Base-by-base conservation (phyloP, 2,888 invertebrate species). In the Cerceris rybyensis region DNA sequence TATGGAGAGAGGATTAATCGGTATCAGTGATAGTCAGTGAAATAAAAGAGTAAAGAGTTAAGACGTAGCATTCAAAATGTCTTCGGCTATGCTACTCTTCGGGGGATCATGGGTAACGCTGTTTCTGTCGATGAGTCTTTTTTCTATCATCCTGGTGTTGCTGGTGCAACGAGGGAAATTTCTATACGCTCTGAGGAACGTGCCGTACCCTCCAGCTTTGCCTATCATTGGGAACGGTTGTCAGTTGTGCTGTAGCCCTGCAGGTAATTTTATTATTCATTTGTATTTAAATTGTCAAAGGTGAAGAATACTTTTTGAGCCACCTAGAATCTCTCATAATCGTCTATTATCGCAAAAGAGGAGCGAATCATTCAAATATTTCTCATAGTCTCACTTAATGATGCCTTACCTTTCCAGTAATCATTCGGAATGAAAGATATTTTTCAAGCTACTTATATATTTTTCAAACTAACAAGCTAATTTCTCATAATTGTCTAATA, bases 171-270 rank as follows among this genome's bases (percentile, higher is more conserved):
- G 91, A 41, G 80, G 69, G 9, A 88, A 80, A 59, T 90, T 91
- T 66, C 52, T 91, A 2, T 86, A 89, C 70, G 84, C 86, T 0
- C 71, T 91, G 41, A 82, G 89, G 16, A 88, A 87, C 9, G 86
- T 93, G 16, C 91, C 92, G 0, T 88, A 88, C 16, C 93, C 92
- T 2, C 75, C 59, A 1, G 89, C 91, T 0, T 63, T 91, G 57
- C 93, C 93, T 0, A 43, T 93, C n/a, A 82, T 93, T 14, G 93
- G 93, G 2, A 93, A 93, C 71, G 91, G 91, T 2, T 83, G 87
- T 49, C 90, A 91, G 69, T 87, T 93, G n/a, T 89, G 88, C 58
- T 90, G 91, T 73, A 87, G 84, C n/a, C 90, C 89, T 67, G 90
- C 91, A 86, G 91, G 92, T 93, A 83, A 81, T 88, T 82, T 11